phyloP scores from a whole-genome alignment of 2,797 vertebrate species.

The Notolabrus celidotus region DNA sequence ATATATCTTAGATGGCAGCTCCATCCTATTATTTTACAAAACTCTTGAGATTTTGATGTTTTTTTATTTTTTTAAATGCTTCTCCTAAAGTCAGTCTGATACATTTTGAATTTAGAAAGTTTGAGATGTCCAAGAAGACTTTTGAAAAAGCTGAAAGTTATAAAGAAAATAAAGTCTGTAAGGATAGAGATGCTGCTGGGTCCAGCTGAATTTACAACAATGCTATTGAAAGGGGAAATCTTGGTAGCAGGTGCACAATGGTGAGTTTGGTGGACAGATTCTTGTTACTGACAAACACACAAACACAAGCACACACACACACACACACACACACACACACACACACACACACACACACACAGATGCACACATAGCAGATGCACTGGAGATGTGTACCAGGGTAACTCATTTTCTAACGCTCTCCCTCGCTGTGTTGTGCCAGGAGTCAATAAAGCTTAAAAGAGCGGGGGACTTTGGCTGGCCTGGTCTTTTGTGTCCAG shows the following conservation, averaged over 20 bases:
- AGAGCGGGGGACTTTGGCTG: slow-evolving; percentile 46
- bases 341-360: background rate
- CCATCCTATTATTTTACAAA: no score
- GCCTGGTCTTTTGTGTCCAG: slow-evolving; percentile 46
- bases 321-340: background rate
- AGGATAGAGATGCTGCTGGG: background rate
- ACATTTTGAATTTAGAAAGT: background rate
- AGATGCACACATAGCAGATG: slow-evolving; percentile 10
- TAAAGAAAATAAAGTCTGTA: background rate
- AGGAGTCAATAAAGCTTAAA: slow-evolving; percentile 71
- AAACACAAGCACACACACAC: background rate
- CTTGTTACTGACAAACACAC: slow-evolving; percentile 13
- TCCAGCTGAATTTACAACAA: slow-evolving; percentile 1
- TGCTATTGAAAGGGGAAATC: background rate
- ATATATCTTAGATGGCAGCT: no score
- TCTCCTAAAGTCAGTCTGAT: background rate
- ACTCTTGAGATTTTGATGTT: no score
- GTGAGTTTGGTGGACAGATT: background rate
- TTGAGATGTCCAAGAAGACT: background rate
- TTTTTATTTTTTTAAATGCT: background rate
- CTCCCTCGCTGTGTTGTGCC: slow-evolving; percentile 23
- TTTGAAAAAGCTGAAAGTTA: background rate
- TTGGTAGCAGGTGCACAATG: background rate
- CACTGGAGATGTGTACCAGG: slow-evolving; percentile 29
- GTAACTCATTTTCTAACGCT: slow-evolving; percentile 32